Conservation (phyloP, 2,888 invertebrate species). For the Operophtera brumata region DNA sequence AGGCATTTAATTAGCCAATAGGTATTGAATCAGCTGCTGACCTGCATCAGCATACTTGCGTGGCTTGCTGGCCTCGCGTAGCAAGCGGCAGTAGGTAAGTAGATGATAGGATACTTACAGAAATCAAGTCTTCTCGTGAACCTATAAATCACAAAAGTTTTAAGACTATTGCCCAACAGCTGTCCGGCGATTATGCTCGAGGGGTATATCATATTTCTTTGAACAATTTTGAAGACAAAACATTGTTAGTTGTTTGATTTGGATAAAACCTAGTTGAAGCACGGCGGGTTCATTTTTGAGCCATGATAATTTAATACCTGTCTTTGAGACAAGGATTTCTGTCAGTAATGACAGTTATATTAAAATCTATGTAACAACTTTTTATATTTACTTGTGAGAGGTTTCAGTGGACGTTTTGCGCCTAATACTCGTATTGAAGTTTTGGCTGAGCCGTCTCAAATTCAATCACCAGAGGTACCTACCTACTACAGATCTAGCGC, state of each 20-base stretch:
- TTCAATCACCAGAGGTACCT: too few species aligned
- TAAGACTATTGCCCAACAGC: conserved; percentile 38
- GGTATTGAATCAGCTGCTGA: too few species aligned
- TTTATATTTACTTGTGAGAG: conserved; percentile 1
- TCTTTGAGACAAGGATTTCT: not conserved
- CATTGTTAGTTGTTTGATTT: conserved; percentile 29
- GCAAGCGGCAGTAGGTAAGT: not conserved
- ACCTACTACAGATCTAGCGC: too few species aligned
- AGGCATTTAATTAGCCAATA: too few species aligned
- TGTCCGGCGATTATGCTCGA: conserved; percentile 48
- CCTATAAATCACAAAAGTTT: conserved; percentile 33
- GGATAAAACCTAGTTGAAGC: conserved; percentile 22
- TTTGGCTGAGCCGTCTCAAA: too few species aligned
- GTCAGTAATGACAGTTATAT: too few species aligned
- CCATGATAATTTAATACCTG: too few species aligned
- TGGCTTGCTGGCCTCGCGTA: not conserved
- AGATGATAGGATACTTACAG: conserved; percentile 26
- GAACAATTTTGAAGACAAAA: conserved; percentile 37
- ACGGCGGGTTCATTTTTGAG: conserved; percentile 23
- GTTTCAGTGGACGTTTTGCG: not conserved
- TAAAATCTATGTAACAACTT: too few species aligned
- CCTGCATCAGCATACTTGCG: too few species aligned
- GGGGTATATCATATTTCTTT: conserved; percentile 62
- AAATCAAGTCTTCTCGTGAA: conserved; percentile 26
- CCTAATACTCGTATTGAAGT: too few species aligned